Evolutionary conservation across 2,113 vertebrate species (phyloP).

Genomic region (Erythrolamprus reginae): DNA sequence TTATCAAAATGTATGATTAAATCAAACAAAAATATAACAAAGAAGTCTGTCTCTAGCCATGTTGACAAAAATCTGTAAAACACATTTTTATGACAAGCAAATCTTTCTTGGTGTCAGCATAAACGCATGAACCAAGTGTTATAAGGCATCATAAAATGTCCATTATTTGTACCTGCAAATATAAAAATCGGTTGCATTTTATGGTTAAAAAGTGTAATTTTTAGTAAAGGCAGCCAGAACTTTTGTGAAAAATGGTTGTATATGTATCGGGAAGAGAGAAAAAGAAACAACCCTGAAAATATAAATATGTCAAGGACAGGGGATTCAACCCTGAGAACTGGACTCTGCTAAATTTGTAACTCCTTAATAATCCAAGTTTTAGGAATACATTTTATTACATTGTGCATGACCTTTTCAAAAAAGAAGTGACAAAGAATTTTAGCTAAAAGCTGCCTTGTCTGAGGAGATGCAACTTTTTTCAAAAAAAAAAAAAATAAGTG

Average conservation of each 20-base stretch:
- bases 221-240: background rate
- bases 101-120: background rate
- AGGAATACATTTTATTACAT: background rate
- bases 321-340: background rate
- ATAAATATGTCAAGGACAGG: background rate
- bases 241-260: background rate
- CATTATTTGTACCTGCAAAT: background rate
- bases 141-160: background rate
- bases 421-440: background rate
- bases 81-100: background rate
- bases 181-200: background rate
- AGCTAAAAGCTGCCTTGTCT: background rate
- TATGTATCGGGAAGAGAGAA: background rate
- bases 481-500: background rate
- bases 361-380: background rate
- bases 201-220: constrained; percentile 1
- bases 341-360: background rate
- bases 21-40: background rate
- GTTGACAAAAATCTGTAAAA: background rate
- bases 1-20: background rate
- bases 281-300: background rate
- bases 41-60: constrained; percentile 4
- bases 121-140: background rate
- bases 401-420: no score
- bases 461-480: no score